A percentile compares a stretch with the other conserved stretches of the same genome.
phyloP scores from a whole-genome alignment of 2,888 invertebrate species.

The Papilio protenor region DNA sequence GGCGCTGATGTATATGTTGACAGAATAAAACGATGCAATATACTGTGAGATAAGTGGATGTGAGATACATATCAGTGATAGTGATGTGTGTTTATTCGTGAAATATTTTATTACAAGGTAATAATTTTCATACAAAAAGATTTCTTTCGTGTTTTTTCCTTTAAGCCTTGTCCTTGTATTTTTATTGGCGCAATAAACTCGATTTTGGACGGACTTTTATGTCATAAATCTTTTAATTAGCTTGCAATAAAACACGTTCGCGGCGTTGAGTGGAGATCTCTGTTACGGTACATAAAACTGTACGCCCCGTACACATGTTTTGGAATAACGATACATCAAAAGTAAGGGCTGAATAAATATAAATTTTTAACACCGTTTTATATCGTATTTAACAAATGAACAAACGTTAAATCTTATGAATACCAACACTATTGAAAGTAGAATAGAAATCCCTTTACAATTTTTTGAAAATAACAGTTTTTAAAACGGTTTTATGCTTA shows the following conservation, averaged over 20 bases:
- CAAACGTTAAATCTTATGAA: neutral
- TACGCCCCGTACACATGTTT: slow-evolving; percentile 10
- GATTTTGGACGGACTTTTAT: slow-evolving; percentile 11
- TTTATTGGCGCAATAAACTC: slow-evolving; percentile 38
- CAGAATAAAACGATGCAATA: slow-evolving; percentile 27
- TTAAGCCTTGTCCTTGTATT: slow-evolving; percentile 31
- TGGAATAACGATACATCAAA: neutral
- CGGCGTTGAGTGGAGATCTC: slow-evolving; percentile 23
- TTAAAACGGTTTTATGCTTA: neutral
- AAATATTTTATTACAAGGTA: slow-evolving; percentile 23
- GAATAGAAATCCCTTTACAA: neutral
- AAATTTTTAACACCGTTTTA: neutral
- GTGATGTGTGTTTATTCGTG: slow-evolving; percentile 36
- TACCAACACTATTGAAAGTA: neutral
- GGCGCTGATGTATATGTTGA: slow-evolving; percentile 33
- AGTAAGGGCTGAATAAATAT: neutral
- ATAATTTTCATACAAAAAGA: slow-evolving; percentile 27
- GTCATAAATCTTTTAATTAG: slow-evolving; percentile 29
- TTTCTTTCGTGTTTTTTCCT: slow-evolving; percentile 33
- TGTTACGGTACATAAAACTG: slow-evolving; percentile 3
- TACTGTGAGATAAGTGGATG: slow-evolving; percentile 48
- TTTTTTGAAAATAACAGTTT: neutral
- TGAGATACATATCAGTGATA: slow-evolving; percentile 34
- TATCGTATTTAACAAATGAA: neutral
- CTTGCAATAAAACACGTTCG: slow-evolving; percentile 25